Evolutionary conservation across 2,113 vertebrate species (phyloP).

Genomic region (Himantopus leucocephalus): DNA sequence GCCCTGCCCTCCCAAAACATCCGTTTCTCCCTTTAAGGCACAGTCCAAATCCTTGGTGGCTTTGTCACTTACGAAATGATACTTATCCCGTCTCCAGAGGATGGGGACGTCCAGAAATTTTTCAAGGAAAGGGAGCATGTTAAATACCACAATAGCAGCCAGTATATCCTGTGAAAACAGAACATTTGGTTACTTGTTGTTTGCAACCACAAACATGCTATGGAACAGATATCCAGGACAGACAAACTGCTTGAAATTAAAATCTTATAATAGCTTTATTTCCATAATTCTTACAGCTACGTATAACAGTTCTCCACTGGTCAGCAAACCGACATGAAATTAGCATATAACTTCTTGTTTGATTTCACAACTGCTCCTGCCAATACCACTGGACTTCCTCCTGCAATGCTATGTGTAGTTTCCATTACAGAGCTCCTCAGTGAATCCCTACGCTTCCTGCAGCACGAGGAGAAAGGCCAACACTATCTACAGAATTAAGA

Average conservation of each 20-base stretch:
- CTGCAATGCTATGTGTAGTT: neutral
- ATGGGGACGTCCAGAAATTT: constrained; percentile 42
- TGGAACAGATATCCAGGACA: neutral
- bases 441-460: neutral
- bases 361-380: neutral
- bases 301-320: neutral
- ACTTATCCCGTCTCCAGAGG: constrained; percentile 64
- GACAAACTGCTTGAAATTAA: neutral
- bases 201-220: neutral
- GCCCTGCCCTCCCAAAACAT: neutral
- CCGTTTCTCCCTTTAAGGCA: neutral
- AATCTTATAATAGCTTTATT: neutral
- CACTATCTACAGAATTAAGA: neutral
- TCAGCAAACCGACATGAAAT: neutral
- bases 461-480: neutral
- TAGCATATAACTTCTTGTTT: neutral
- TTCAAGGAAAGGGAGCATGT: constrained; percentile 63
- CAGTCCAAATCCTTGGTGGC: neutral
- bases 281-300: neutral
- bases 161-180: constrained; percentile 51
- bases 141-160: constrained; percentile 65
- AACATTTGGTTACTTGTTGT: neutral
- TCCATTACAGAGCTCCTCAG: neutral
- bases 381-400: neutral
- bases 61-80: constrained; percentile 61